phyloP scores from a whole-genome alignment of 2,113 vertebrate species.

The Campylomormyrus tamandua region DNA sequence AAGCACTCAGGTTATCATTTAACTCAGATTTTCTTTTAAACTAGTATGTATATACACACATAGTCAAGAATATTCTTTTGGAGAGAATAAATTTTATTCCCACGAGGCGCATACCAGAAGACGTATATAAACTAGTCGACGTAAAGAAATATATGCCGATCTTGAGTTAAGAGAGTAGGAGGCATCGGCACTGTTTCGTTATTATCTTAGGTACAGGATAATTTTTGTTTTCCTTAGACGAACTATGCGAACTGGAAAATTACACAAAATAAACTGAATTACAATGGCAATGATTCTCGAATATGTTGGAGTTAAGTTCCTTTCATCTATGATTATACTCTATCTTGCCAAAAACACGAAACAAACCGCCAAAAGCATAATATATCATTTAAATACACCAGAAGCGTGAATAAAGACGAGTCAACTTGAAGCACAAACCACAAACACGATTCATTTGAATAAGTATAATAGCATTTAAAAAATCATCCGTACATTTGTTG shows the following conservation, averaged over 20 bases:
- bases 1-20: constrained; percentile 50
- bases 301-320: neutral
- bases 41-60: constrained; percentile 49
- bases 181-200: neutral
- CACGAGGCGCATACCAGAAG: constrained; percentile 34
- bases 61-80: constrained; percentile 15
- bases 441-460: neutral
- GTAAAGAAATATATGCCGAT: constrained; percentile 35
- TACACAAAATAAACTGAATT: neutral
- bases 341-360: neutral
- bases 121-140: constrained; percentile 42
- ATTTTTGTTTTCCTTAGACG: neutral
- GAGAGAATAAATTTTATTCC: constrained; percentile 19
- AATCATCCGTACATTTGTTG: neutral
- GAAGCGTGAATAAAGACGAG: neutral
- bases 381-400: neutral
- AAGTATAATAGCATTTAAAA: neutral
- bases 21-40: constrained; percentile 54
- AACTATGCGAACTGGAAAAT: neutral
- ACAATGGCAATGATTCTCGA: neutral
- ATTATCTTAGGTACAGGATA: neutral
- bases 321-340: neutral
- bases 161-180: constrained; percentile 28
- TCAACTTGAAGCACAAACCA: neutral
- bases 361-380: neutral